Conservation (phyloP, 2,888 invertebrate genomes). For the Micropterix aruncella region DNA sequence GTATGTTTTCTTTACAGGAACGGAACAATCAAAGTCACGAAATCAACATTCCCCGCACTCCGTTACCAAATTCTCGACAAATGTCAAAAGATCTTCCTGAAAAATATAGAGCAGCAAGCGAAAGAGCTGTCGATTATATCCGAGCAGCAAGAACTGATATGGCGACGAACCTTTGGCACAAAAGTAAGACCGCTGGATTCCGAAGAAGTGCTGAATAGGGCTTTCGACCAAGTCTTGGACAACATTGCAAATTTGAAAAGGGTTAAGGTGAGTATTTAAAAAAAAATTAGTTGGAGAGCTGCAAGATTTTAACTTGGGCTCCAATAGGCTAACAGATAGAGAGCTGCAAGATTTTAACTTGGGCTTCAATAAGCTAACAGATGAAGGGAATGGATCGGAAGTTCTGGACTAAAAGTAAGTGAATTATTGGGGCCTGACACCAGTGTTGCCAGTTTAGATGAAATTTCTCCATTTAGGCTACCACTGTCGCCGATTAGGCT, state of each 20-base stretch:
- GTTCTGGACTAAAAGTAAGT: too few relatives aligned
- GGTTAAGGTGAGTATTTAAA: not conserved
- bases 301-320: too few relatives aligned
- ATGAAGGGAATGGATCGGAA: too few relatives aligned
- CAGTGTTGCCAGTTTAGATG: too few relatives aligned
- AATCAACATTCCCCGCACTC: not conserved
- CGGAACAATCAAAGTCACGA: not conserved
- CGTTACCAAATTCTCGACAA: not conserved
- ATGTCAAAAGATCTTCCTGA: not conserved
- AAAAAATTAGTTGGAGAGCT: too few relatives aligned
- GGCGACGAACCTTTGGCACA: not conserved
- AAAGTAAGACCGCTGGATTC: not conserved
- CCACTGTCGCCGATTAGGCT: too few relatives aligned
- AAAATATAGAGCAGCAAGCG: not conserved
- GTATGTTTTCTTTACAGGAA: not conserved
- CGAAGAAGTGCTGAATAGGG: not conserved
- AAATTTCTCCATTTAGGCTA: too few relatives aligned
- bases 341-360: too few relatives aligned
- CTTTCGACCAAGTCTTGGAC: not conserved
- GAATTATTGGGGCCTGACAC: too few relatives aligned
- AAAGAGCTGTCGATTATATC: not conserved
- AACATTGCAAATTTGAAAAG: not conserved
- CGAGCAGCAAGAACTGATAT: not conserved
- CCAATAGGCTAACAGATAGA: too few relatives aligned
- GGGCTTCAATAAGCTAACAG: too few relatives aligned